Evolutionary conservation across 1,140 invertebrate genomes (phyloP).

Genomic region (Meloidogyne hapla): DNA sequence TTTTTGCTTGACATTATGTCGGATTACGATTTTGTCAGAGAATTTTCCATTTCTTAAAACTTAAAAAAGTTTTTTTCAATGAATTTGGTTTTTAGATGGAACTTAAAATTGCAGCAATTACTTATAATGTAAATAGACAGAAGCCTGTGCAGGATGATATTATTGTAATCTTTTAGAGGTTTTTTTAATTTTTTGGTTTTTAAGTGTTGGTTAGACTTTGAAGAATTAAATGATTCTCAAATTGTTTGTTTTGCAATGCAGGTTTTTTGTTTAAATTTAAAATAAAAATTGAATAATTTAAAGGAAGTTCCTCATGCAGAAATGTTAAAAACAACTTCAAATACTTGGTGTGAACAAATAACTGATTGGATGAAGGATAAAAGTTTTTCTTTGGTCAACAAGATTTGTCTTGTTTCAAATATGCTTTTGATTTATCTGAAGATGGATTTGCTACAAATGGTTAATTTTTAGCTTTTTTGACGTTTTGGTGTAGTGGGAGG

Average conservation of each 20-base stretch:
- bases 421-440: constrained; percentile 16
- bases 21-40: not conserved
- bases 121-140: not conserved
- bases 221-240: constrained; percentile 4
- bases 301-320: constrained; percentile 26
- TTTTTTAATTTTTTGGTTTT: not conserved
- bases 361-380: not conserved
- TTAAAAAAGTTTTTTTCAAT: no score
- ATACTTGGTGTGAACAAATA: constrained; percentile 17
- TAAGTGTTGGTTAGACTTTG: not conserved
- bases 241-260: not conserved
- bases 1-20: no score
- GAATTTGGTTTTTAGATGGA: not conserved
- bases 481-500: no score
- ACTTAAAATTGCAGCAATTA: not conserved
- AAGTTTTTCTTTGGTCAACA: constrained; percentile 10
- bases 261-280: not conserved
- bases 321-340: constrained; percentile 10
- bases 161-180: not conserved
- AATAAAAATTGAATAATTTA: not conserved
- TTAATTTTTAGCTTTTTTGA: not conserved
- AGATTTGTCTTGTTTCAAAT: constrained; percentile 25
- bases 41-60: no score
- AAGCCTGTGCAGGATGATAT: not conserved
- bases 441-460: not conserved